These are phyloP conservation scores for Noctua janthe DNA, from an alignment of 2,888 invertebrate species.

Conservation along the genomic window DNA sequence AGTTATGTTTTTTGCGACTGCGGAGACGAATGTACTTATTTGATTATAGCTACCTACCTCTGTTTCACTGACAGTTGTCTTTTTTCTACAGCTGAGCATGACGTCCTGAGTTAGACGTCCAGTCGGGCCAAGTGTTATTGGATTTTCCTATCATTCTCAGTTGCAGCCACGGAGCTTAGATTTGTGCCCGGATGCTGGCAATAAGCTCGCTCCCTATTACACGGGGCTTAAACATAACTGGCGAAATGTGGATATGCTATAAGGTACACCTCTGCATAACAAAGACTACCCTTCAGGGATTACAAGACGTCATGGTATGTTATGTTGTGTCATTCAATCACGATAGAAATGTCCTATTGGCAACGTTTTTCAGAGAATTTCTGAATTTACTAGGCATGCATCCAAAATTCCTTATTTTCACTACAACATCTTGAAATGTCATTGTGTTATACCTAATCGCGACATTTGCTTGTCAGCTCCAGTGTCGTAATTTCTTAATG, in stretches of 20 bases:
- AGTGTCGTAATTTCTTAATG: slow-evolving; percentile 74
- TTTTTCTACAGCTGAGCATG: not conserved
- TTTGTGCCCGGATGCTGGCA: not conserved
- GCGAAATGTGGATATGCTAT: not conserved
- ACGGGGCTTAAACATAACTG: not conserved
- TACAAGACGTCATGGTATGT: not conserved
- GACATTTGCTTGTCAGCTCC: slow-evolving; percentile 69
- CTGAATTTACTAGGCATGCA: slow-evolving; percentile 4
- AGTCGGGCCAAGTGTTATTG: not conserved
- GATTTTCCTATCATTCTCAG: not conserved
- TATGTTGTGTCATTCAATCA: not conserved
- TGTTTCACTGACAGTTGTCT: not conserved
- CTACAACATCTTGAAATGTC: slow-evolving; percentile 56
- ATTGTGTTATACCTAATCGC: slow-evolving; percentile 69
- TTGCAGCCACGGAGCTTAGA: not conserved
- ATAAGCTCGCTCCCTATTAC: not conserved
- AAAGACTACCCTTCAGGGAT: not conserved
- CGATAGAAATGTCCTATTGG: not conserved
- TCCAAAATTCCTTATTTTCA: slow-evolving; percentile 25
- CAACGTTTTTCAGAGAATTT: not conserved
- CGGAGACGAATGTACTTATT: not conserved
- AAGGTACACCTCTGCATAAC: not conserved
- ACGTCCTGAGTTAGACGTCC: not conserved
- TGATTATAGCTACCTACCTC: not conserved
- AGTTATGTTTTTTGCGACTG: not conserved